A percentile compares a stretch with the other conserved stretches of the same genome.
Conservation (phyloP, 2,797 vertebrate genomes). For the Ispidina lecontei region DNA sequence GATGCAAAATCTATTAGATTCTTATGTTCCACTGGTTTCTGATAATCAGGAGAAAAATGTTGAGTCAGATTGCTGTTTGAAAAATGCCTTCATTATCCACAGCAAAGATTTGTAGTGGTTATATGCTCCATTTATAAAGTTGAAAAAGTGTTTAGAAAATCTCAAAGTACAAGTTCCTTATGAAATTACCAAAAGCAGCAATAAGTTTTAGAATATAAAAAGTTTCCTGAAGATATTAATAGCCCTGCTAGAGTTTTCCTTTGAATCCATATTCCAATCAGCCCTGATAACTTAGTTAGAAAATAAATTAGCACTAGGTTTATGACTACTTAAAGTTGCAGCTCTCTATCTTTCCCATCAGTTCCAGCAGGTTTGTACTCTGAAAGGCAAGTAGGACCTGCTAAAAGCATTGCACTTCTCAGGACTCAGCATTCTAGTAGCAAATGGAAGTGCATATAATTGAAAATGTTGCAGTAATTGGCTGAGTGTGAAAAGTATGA, state of each 20-base stretch:
- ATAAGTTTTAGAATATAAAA: neutral
- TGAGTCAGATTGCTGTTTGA: neutral
- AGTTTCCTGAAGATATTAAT: neutral
- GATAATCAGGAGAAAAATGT: neutral
- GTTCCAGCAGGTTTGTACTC: neutral
- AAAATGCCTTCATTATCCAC: neutral
- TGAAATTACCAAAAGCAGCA: neutral
- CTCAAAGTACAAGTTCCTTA: neutral
- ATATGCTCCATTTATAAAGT: neutral
- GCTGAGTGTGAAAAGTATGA: neutral
- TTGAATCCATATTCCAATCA: neutral
- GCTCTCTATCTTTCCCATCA: neutral
- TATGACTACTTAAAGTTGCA: neutral
- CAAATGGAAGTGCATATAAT: neutral
- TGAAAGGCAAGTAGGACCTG: neutral
- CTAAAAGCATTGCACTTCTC: constrained; percentile 35
- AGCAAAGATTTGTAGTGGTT: neutral
- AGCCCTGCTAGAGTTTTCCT: neutral
- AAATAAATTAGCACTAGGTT: neutral
- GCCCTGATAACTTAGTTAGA: neutral
- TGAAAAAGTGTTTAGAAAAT: neutral
- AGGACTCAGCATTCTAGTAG: neutral
- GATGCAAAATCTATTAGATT: neutral
- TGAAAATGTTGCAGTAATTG: neutral
- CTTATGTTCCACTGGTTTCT: neutral